These are phyloP conservation scores for Ochropleura leucogaster DNA, from an alignment of 2,888 invertebrate species.

Conservation along the genomic window DNA sequence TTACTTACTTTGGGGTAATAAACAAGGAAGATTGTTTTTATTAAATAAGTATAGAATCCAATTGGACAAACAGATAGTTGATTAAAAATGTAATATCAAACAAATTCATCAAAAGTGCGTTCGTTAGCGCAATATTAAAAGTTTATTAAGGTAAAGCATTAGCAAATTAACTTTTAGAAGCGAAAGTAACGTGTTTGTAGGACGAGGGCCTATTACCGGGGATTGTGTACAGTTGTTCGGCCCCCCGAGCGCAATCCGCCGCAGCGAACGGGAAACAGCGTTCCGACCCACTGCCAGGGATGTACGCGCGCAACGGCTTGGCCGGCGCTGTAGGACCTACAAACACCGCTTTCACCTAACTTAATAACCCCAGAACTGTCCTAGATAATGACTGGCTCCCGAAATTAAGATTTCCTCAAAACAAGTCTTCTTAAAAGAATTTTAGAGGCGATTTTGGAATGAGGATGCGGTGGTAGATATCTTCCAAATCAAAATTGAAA, in stretches of 20 bases:
- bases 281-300: slow-evolving; percentile 83
- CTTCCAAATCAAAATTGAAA: slow-evolving; percentile 41
- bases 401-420: not conserved
- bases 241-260: slow-evolving; percentile 79
- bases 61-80: slow-evolving; percentile 15
- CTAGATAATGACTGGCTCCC: slow-evolving; percentile 16
- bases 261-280: slow-evolving; percentile 83
- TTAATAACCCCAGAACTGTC: slow-evolving; percentile 51
- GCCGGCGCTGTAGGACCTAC: slow-evolving; percentile 82
- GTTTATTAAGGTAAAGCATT: slow-evolving; percentile 68
- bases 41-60: slow-evolving; percentile 8
- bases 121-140: slow-evolving; percentile 64
- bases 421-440: not conserved
- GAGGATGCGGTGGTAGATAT: slow-evolving; percentile 9
- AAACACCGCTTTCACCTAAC: slow-evolving; percentile 76
- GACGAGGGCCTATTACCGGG: slow-evolving; percentile 81
- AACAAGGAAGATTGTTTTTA: not conserved
- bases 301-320: slow-evolving; percentile 84
- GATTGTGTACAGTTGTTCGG: slow-evolving; percentile 85
- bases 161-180: slow-evolving; percentile 77
- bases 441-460: slow-evolving; percentile 3
- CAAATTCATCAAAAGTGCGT: slow-evolving; percentile 59
- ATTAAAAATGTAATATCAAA: slow-evolving; percentile 35
- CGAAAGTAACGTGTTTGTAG: slow-evolving; percentile 73
- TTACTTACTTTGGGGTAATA: slow-evolving; percentile 23